Evolutionary conservation across 2,113 vertebrate species (phyloP), one percentile per base, ranked within the genome.

Genomic region (Ceuthmochares aereus): DNA sequence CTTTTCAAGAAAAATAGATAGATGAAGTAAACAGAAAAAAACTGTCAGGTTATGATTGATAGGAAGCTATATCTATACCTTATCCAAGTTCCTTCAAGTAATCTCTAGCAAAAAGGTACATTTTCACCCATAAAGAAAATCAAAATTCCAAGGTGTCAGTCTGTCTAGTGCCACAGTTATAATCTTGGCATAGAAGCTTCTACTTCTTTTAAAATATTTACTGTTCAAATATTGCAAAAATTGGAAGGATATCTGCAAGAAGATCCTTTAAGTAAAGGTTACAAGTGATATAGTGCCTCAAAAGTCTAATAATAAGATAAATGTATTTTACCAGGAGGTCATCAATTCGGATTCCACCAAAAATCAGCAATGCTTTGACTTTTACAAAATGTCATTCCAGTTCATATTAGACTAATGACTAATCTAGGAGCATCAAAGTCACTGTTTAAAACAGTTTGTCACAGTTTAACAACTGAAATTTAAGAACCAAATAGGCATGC

Each of bases 351-450:
- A 82, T 84, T 93, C 85, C 54, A 90, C 54, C 37, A 94, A 91
- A 95, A 91, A 79, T 66, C 66, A 91, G 56, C 84, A 90, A 78
- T 37, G 47, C 40, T 93, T 94, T 94, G 84, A 87, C 84, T 96
- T 96, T 78, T 91, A 81, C 92, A 90, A 95, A 94, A 89, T 40
- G 27, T 81, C 56, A 78, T 89, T 95, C 76, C 19, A 40, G 43
- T 56, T 89, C 69, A 17, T 63, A 84, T 89, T 92, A 80, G 49
- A 87, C 43, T 78, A 88, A 84, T 74, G 80, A 55, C 68, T 92
- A 78, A 81, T 89, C 81, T 78, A 95, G 34, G 25, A 90, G 10
- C 49, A 87, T 84, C 70, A 83, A 93, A 95, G 52, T 63, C 51
- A 43, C 37, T 77, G 3, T 70, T 86, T 77, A 80, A 83, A 87